phyloP scores from a whole-genome alignment of 1,140 invertebrate species.

The Colletes gigas region DNA sequence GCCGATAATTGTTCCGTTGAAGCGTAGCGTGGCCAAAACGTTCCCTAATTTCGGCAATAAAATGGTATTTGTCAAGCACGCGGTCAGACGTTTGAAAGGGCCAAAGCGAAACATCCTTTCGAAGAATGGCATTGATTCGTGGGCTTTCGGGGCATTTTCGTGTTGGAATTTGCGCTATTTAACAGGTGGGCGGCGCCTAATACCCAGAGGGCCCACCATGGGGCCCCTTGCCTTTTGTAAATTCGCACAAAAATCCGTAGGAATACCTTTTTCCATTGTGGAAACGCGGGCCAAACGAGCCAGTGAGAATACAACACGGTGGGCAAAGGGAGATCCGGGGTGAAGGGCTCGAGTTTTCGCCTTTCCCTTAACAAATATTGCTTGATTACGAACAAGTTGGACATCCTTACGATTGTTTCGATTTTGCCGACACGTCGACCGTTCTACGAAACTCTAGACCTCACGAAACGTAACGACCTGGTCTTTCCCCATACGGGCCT shows the following conservation, averaged over 20 bases:
- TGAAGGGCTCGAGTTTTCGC: background rate
- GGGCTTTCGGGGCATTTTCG: too few species aligned
- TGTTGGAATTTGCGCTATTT: slow-evolving; percentile 17
- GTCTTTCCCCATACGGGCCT: background rate
- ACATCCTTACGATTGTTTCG: background rate
- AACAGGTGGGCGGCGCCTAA: slow-evolving; percentile 17
- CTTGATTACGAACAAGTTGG: background rate
- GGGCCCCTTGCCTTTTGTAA: background rate
- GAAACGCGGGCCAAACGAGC: background rate
- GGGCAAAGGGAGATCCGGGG: background rate
- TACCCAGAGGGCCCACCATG: background rate
- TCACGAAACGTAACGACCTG: background rate
- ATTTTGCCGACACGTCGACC: too few species aligned
- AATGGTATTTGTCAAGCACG: background rate
- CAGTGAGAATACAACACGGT: background rate
- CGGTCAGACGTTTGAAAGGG: background rate
- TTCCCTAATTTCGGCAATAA: background rate
- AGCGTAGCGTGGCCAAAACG: too few species aligned
- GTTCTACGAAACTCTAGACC: too few species aligned
- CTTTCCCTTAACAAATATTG: background rate
- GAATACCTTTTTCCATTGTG: slow-evolving; percentile 24
- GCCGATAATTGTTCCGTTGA: background rate
- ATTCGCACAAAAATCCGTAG: slow-evolving; percentile 25
- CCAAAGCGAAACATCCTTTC: background rate
- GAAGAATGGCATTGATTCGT: background rate